Percentiles rank a stretch among this genome's conserved stretches.
Conservation (phyloP, 2,113 vertebrate species). For the Phyllostomus hastatus region DNA sequence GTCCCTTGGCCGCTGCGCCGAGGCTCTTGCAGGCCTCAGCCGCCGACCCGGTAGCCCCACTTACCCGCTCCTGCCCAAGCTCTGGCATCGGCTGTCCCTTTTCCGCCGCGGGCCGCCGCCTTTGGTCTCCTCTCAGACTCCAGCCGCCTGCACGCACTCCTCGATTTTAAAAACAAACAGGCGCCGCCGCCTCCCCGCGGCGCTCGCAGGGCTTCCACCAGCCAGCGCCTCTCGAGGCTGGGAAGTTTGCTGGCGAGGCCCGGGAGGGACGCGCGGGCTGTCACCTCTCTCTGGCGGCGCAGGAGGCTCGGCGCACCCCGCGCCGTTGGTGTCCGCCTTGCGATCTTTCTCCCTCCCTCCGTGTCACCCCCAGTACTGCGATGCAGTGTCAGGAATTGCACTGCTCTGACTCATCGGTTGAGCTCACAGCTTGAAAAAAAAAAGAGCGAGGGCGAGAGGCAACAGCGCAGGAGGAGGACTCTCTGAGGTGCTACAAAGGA, state of each 20-base stretch:
- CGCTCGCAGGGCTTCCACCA: slow-evolving; percentile 35
- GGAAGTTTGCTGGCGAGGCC: slow-evolving; percentile 64
- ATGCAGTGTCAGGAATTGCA: slow-evolving; percentile 82
- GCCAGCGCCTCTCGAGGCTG: slow-evolving; percentile 35
- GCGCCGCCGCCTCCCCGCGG: slow-evolving; percentile 51
- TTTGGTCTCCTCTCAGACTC: slow-evolving; percentile 41
- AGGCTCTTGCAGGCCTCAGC: slow-evolving; percentile 64
- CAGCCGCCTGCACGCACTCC: slow-evolving; percentile 63
- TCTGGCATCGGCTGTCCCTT: slow-evolving; percentile 2
- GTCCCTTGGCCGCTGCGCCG: not conserved
- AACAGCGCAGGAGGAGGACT: slow-evolving; percentile 69
- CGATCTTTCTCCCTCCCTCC: slow-evolving; percentile 63
- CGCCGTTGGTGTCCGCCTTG: slow-evolving; percentile 42
- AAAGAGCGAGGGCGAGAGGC: slow-evolving; percentile 63
- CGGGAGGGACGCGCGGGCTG: slow-evolving; percentile 55
- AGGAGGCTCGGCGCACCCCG: slow-evolving; percentile 38
- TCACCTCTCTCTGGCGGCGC: slow-evolving; percentile 49
- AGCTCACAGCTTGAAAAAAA: slow-evolving; percentile 80
- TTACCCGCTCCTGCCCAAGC: slow-evolving; percentile 43
- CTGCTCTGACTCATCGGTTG: slow-evolving; percentile 83
- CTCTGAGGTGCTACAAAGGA: slow-evolving; percentile 70
- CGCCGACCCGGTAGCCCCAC: not conserved
- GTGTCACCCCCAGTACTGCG: slow-evolving; percentile 75
- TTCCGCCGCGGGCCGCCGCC: slow-evolving; percentile 32
- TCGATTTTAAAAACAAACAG: slow-evolving; percentile 73